phyloP scores from a whole-genome alignment of 2,113 vertebrate genomes.

The Caranx ignobilis region DNA sequence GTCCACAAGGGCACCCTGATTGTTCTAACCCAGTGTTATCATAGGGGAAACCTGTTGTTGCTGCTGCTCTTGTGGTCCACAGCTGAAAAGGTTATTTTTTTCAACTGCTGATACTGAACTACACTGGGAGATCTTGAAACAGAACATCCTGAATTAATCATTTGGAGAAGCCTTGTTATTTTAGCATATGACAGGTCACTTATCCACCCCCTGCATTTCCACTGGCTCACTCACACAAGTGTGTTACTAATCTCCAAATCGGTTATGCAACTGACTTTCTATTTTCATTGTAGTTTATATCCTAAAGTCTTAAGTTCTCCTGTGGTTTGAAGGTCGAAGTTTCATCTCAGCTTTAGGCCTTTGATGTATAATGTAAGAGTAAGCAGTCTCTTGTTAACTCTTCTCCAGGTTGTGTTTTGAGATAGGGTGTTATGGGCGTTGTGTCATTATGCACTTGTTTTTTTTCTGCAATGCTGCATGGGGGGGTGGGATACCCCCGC shows the following conservation, averaged over 20 bases:
- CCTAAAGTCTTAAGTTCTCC: constrained; percentile 38
- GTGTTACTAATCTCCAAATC: constrained; percentile 13
- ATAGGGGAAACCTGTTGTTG: constrained; percentile 1
- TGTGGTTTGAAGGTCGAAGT: constrained; percentile 49
- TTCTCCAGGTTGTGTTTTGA: constrained; percentile 56
- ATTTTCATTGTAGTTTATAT: constrained; percentile 42
- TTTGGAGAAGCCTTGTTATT: constrained; percentile 34
- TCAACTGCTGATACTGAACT: neutral
- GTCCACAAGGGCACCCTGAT: constrained; percentile 35
- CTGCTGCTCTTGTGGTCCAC: constrained; percentile 4
- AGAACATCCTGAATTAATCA: constrained; percentile 37
- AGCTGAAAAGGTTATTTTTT: neutral
- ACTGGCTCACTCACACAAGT: neutral
- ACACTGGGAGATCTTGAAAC: constrained; percentile 29
- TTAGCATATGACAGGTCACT: constrained; percentile 42
- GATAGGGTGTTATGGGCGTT: constrained; percentile 51
- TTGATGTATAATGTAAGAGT: constrained; percentile 76
- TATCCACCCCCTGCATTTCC: constrained; percentile 21
- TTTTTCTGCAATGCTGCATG: constrained; percentile 52
- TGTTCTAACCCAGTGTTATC: constrained; percentile 3
- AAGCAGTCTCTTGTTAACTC: constrained; percentile 64
- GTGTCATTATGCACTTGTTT: constrained; percentile 63
- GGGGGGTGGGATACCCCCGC: neutral
- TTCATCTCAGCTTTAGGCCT: constrained; percentile 49
- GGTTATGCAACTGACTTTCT: constrained; percentile 42